A percentile compares a stretch with the other conserved stretches of the same genome.
Conservation (phyloP, 2,797 vertebrate genomes). For the Ctenopoma kingsleyae region DNA sequence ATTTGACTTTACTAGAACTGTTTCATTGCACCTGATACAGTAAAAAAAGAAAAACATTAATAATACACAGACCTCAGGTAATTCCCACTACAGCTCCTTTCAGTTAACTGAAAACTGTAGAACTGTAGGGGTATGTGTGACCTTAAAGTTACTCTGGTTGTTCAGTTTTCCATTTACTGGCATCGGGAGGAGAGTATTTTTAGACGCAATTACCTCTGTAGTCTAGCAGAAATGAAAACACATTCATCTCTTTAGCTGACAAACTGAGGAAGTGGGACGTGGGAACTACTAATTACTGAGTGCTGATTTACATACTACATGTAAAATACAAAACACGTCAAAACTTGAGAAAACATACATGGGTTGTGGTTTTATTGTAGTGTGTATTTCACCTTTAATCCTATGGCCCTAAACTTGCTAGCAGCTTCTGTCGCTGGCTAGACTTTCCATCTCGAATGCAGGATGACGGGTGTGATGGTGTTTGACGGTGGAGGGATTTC, state of each 20-base stretch:
- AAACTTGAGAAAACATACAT: neutral
- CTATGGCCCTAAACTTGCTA: neutral
- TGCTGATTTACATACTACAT: neutral
- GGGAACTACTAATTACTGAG: neutral
- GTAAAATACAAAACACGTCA: no score
- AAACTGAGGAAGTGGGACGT: neutral
- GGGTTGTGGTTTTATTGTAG: neutral
- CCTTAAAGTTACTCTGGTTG: neutral
- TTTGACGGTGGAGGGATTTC: slow-evolving; percentile 66
- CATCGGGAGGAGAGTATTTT: neutral
- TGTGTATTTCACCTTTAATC: slow-evolving; percentile 4
- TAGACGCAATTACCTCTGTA: neutral
- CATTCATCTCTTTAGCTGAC: neutral
- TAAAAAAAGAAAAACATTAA: neutral
- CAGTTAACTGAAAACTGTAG: neutral
- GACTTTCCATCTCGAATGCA: slow-evolving; percentile 14
- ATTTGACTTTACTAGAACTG: neutral
- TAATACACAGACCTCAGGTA: neutral
- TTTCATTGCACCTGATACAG: neutral
- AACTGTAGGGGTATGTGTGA: neutral
- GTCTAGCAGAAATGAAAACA: neutral
- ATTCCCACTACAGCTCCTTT: neutral
- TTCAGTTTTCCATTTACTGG: neutral
- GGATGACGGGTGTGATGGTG: slow-evolving; percentile 59
- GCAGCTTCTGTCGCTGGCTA: neutral